Evolutionary conservation across 2,113 vertebrate species (phyloP), one percentile per base, ranked within the genome.

Genomic region (Circaetus cinerascens): DNA sequence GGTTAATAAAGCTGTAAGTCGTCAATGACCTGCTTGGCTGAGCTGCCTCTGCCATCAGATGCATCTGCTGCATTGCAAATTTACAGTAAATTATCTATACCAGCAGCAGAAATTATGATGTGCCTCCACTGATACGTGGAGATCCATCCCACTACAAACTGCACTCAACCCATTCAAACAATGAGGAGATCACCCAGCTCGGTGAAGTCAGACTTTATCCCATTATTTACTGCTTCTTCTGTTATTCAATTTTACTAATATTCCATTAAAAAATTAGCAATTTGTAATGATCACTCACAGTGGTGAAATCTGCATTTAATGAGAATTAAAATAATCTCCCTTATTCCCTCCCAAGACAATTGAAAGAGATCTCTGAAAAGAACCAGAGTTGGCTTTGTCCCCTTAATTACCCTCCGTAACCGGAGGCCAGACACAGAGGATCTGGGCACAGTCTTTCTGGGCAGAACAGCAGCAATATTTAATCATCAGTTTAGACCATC

Each of bases 401-500:
- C 95, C 59, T 86, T 95, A 91, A 95, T 95, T 95, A 93, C 82
- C 93, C 83, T 53, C 81, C 15, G 10, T 40, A 93, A 95, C 71
- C 30, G 11, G 96, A 90, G 93, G 85, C 78, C 89, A 95, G 96
- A 45, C 92, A 45, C 10, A 4, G 80, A 76, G 64, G 96, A 57
- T 86, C 94, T 15, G 67, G 94, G 78, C 76, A 77, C 59, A 36
- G 94, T 15, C 88, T 68, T 92, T 84, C 94, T 81, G 91, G 94
- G 93, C 96, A 92, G 67, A 93, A 68, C 88, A 88, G 96, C 96
- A 95, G 88, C 56, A 72, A 81, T 80, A 96, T 96, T 98, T 95
- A 98, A 98, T 96, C 97, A 97, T 85, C 94, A 26, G 55, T 90
- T 96, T 41, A 93, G 88, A 95, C 97, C 98, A 98, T 96, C 97